phyloP scores from a whole-genome alignment of 2,113 vertebrate species.

The Syngnathoides biaculeatus region DNA sequence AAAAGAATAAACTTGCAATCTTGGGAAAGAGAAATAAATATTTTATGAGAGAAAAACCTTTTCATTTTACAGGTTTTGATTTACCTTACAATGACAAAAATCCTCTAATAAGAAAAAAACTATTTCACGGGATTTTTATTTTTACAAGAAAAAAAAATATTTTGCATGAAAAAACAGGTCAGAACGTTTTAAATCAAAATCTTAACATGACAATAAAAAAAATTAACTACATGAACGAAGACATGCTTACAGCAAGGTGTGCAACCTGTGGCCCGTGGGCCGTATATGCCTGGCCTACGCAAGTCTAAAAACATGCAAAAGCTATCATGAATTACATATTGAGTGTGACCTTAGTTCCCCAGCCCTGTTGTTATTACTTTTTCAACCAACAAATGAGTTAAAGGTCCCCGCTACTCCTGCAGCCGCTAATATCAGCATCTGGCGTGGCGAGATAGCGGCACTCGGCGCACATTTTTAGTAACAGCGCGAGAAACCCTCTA shows the following conservation, averaged over 20 bases:
- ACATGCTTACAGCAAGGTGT: not conserved
- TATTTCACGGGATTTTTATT: too few species aligned
- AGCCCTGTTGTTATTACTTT: not conserved
- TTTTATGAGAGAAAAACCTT: too few species aligned
- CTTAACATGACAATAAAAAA: not conserved
- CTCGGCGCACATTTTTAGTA: not conserved
- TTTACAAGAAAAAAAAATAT: too few species aligned
- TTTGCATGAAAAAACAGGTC: too few species aligned
- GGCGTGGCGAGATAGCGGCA: conserved; percentile 6
- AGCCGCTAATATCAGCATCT: conserved; percentile 14
- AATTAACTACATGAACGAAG: too few species aligned
- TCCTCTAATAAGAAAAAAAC: too few species aligned
- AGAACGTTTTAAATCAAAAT: too few species aligned
- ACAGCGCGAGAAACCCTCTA: conserved; percentile 23
- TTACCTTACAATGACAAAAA: too few species aligned
- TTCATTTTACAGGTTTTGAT: too few species aligned
- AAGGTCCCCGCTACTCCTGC: not conserved
- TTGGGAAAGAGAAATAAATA: too few species aligned
- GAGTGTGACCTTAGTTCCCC: not conserved
- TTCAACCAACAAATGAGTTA: not conserved
- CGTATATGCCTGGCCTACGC: not conserved
- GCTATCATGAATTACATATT: not conserved
- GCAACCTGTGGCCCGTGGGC: not conserved
- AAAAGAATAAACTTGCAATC: too few species aligned
- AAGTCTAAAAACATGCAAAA: not conserved